These are phyloP conservation scores for Mustela lutreola DNA, from an alignment of 2,113 vertebrate species.

Conservation along the genomic window DNA sequence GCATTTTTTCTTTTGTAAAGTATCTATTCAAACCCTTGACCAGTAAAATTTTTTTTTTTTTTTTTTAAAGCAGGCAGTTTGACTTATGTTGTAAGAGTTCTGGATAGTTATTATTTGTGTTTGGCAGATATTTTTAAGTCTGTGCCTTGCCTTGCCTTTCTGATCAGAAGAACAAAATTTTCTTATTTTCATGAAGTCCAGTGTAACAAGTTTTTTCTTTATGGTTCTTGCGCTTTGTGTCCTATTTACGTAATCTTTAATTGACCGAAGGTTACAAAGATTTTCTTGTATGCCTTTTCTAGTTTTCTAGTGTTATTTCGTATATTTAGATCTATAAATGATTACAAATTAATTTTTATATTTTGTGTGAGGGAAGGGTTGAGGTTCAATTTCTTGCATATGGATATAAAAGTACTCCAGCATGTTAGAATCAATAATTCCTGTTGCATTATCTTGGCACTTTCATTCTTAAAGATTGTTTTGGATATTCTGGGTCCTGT, in stretches of 20 bases:
- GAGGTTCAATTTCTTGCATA: background rate
- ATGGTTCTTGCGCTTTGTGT: background rate
- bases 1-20: background rate
- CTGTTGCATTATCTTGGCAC: background rate
- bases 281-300: background rate
- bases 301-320: background rate
- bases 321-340: background rate
- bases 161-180: background rate
- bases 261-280: background rate
- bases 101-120: background rate
- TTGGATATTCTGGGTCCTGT: background rate
- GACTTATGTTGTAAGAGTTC: background rate
- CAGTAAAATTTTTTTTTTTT: background rate
- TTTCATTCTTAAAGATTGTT: background rate
- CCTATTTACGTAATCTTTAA: background rate
- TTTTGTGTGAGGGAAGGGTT: background rate
- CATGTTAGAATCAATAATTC: background rate
- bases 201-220: background rate
- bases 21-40: background rate
- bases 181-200: background rate
- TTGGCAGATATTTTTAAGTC: constrained; percentile 29
- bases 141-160: background rate
- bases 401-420: background rate
- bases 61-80: background rate
- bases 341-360: background rate